Conservation (phyloP, 2,888 invertebrate species). For the Caenorhabditis plicata region DNA sequence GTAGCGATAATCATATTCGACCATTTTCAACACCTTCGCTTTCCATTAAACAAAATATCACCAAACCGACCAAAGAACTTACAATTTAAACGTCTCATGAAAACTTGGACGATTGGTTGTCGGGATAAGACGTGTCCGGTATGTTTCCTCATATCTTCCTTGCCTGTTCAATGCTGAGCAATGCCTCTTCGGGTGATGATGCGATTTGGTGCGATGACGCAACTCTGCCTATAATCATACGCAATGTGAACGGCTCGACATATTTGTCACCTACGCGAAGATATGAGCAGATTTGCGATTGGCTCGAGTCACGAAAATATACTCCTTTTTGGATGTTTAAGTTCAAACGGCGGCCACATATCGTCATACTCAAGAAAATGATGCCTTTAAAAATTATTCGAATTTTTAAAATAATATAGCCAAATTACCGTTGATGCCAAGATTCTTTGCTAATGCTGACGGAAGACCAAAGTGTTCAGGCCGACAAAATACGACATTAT, state of each 20-base stretch:
- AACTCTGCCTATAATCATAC: conserved; percentile 15
- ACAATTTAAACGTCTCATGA: conserved; percentile 43
- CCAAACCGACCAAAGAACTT: conserved; percentile 8
- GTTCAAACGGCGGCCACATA: conserved; percentile 34
- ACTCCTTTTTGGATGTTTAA: conserved; percentile 36
- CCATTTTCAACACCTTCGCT: neutral
- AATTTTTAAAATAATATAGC: conserved; percentile 1
- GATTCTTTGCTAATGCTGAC: conserved; percentile 27
- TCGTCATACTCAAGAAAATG: conserved; percentile 39
- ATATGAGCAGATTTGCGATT: conserved; percentile 24
- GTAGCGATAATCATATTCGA: neutral
- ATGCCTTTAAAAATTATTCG: conserved; percentile 39
- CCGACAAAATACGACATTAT: conserved; percentile 5
- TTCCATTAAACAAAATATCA: conserved; percentile 12
- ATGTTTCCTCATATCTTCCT: conserved; percentile 15
- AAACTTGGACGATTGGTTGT: conserved; percentile 40
- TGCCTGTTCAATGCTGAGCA: conserved; percentile 6
- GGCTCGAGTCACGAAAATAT: conserved; percentile 36
- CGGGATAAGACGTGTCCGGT: conserved; percentile 34
- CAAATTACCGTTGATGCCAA: conserved; percentile 25
- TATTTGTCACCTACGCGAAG: conserved; percentile 10
- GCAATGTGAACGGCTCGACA: neutral
- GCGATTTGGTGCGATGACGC: conserved; percentile 6
- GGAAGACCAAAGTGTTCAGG: conserved; percentile 40
- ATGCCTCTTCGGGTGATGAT: conserved; percentile 8